Evolutionary conservation across 92 coral and sea anemone species (phyloP).

Genomic region (Muricea muricata): DNA sequence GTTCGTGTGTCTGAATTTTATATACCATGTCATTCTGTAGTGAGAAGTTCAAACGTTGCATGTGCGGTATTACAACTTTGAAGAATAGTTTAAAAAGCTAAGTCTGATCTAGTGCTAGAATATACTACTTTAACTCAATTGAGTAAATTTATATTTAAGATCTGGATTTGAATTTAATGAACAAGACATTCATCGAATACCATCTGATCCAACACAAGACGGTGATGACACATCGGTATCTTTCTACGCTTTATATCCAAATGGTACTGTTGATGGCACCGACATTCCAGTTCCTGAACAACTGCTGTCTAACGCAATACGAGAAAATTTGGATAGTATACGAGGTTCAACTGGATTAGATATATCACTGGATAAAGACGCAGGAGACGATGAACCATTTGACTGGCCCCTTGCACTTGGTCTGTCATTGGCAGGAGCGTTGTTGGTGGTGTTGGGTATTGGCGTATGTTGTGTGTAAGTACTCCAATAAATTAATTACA

Average conservation of each 20-base stretch:
- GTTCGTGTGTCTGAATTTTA: no score
- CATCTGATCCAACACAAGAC: constrained; percentile 1
- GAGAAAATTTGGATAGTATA: neutral
- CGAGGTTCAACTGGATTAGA: neutral
- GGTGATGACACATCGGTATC: neutral
- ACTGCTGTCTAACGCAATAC: neutral
- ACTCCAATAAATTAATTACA: neutral
- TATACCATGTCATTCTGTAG: no score
- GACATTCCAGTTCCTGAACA: neutral
- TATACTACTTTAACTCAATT: neutral
- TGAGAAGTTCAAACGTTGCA: no score
- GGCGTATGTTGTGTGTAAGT: neutral
- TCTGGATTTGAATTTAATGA: neutral
- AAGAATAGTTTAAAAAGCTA: no score
- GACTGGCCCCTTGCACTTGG: constrained; percentile 15
- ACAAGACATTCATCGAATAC: constrained; percentile 21
- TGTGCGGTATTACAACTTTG: no score
- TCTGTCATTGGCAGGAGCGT: constrained; percentile 4
- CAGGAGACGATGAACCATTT: neutral
- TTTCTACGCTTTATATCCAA: constrained; percentile 12
- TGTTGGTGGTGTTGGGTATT: neutral
- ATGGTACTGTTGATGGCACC: neutral
- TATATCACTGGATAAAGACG: neutral
- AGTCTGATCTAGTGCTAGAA: neutral
- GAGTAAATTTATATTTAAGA: constrained; percentile 1